Evolutionary conservation across 2,888 invertebrate genomes (phyloP).

Genomic region (Tipula helvola): DNA sequence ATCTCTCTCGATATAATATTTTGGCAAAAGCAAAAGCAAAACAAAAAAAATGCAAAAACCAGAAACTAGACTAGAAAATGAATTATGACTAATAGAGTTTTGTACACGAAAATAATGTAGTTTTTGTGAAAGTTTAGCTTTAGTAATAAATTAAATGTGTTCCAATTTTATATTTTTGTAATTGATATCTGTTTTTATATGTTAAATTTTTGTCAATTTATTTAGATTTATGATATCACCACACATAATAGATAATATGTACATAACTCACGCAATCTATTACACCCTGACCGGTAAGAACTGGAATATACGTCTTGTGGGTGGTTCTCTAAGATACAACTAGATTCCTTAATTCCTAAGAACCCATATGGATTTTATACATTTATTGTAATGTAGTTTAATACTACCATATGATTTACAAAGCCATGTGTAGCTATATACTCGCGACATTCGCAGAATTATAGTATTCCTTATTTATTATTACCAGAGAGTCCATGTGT

Average conservation of each 20-base stretch:
- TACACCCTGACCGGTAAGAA: not conserved
- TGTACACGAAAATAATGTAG: not conserved
- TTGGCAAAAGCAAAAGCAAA: not conserved
- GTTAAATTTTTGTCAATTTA: not conserved
- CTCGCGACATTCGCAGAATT: not conserved
- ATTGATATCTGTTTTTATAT: not conserved
- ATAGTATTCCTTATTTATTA: not conserved
- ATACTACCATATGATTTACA: not conserved
- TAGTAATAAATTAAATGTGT: not conserved
- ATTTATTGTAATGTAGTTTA: not conserved
- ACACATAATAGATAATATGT: too few species aligned
- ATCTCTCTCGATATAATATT: not conserved
- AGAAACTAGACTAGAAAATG: not conserved
- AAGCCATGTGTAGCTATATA: not conserved
- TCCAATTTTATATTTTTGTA: not conserved
- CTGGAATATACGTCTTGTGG: not conserved
- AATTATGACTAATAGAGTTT: not conserved
- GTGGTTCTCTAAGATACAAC: not conserved
- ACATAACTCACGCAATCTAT: not conserved
- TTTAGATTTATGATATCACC: not conserved
- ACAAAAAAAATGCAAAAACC: not conserved
- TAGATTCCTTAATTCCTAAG: not conserved
- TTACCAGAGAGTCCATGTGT: not conserved
- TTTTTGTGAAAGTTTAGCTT: not conserved
- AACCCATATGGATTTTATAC: not conserved